Evolutionary conservation across 1,140 invertebrate species (phyloP), one percentile per base, ranked within the genome.

Genomic region (Drosophila equinoxialis): DNA sequence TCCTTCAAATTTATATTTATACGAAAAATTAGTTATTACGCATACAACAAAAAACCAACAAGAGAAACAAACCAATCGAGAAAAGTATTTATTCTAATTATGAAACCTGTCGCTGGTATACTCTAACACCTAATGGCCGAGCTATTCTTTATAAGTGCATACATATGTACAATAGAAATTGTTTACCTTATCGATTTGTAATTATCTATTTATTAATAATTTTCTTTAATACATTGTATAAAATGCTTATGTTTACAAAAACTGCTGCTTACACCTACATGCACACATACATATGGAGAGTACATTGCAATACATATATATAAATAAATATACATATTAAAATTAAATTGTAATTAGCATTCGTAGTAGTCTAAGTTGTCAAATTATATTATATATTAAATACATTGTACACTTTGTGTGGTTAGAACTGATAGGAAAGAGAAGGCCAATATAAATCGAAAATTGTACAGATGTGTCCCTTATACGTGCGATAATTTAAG

Each of bases 51-150:
- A 30, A 30, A 68, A 37, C 65, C 61, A 60, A 71, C 68, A 65
- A 62, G 33, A 17, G 7, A 23, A 59, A 37, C 37, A 54, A 54
- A 61, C 55, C 59, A 78, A 86, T 75, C 63, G 60, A 66, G 37
- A 81, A 79, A 86, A 86, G 79, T 89, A 86, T 86, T 86, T 86
- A 87, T 86, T 86, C 68, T 82, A 73, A 86, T 75, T 85, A 69
- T 84, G 71, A 78, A 65, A 77, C 35, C 74, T 78, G 68, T 78
- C 74, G 42, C 62, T 67, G 74, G 77, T 75, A 80, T 79, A 80
- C 72, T 80, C 77, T 60, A 69, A 75, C 23, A 75, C 23, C 45
- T 65, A 78, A 81, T 76, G 77, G 78, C 78, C 59, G 73, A 85
- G 73, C 71, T 77, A 54, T 63, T 82, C 70, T 77, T 70, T 81